Evolutionary conservation across 1,140 invertebrate species (phyloP), one percentile per base, ranked within the genome.

Genomic region (Drosophila repleta): DNA sequence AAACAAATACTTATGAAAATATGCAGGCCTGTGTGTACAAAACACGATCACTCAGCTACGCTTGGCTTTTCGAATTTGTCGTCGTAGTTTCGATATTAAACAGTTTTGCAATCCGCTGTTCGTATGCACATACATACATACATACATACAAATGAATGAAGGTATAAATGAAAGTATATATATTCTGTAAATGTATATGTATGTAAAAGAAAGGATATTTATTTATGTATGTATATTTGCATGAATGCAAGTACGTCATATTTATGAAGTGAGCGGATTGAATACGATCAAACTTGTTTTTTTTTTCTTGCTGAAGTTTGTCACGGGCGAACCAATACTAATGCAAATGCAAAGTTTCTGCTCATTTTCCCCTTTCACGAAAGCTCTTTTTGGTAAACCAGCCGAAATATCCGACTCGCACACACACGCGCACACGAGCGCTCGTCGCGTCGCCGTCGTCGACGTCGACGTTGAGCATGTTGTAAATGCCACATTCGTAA

Each of bases 401-500:
- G 73, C 63, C 58, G 76, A 80, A 81, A 82, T 83, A 75, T 77
- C 79, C 75, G 39, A 43, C 39, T 43, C 39, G 39, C 41, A 66
- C 56, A 58, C 80, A 87, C 60, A 76, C 58, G 55, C 60, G 73
- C 63, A 58, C 41, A 66, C 52, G 53, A 29, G 15, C 51, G 17
- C 51, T 32, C 56, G 41, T 35, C 11, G 32, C 10, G 32, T 35
- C 32, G 32, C 49, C 45, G 78, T 29, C 55, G 56, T 74, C 26
- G 26, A 4, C 26, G 26, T 55, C 45, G 78, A 24, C 51, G 56
- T 74, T 74, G 81, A 87, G 21, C 45, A 21, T 61, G 68, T 67
- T 81, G 81, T 85, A 84, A 84, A 84, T 84, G 76, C 76, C 84
- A 88, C 74, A 83, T 74, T 88, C 83, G 78, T 83, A 79, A 88